Evolutionary conservation across 2,113 vertebrate species (phyloP).

Genomic region (Phodopus roborovskii): DNA sequence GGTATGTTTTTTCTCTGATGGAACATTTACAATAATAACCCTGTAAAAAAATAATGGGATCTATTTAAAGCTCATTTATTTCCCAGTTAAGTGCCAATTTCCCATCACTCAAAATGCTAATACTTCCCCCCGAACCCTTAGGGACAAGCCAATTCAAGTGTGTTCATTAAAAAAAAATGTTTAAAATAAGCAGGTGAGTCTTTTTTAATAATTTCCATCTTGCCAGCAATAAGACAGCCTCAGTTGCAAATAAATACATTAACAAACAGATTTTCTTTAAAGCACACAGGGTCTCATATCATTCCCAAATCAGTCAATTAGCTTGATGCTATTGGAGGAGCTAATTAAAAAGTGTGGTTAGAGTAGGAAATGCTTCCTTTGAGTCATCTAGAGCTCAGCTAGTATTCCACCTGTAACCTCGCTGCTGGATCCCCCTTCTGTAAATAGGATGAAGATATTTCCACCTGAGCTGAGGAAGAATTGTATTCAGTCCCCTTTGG

Average conservation of each 20-base stretch:
- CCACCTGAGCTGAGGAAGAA: neutral
- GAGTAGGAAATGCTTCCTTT: slow-evolving; percentile 76
- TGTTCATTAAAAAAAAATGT: slow-evolving; percentile 57
- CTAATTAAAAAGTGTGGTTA: slow-evolving; percentile 77
- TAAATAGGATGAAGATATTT: neutral
- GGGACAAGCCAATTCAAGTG: slow-evolving; percentile 50
- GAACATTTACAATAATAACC: slow-evolving; percentile 71
- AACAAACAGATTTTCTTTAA: slow-evolving; percentile 80
- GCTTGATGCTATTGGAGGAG: slow-evolving; percentile 73
- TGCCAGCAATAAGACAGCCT: slow-evolving; percentile 65
- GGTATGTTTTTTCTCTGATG: slow-evolving; percentile 59
- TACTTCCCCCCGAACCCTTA: slow-evolving; percentile 53
- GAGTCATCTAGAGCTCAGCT: slow-evolving; percentile 57
- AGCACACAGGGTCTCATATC: slow-evolving; percentile 72
- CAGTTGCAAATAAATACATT: slow-evolving; percentile 75
- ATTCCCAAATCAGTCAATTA: slow-evolving; percentile 79
- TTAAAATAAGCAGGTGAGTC: slow-evolving; percentile 60
- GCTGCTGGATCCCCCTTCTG: neutral
- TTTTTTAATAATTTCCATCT: slow-evolving; percentile 66
- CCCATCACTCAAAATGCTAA: slow-evolving; percentile 69
- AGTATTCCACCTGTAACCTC: slow-evolving; percentile 64
- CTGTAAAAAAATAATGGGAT: slow-evolving; percentile 71
- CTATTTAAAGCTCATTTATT: slow-evolving; percentile 73
- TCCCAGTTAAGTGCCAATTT: slow-evolving; percentile 65
- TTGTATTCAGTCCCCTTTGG: neutral